Conservation (phyloP, 2,113 vertebrate species). For the Gavia stellata region DNA sequence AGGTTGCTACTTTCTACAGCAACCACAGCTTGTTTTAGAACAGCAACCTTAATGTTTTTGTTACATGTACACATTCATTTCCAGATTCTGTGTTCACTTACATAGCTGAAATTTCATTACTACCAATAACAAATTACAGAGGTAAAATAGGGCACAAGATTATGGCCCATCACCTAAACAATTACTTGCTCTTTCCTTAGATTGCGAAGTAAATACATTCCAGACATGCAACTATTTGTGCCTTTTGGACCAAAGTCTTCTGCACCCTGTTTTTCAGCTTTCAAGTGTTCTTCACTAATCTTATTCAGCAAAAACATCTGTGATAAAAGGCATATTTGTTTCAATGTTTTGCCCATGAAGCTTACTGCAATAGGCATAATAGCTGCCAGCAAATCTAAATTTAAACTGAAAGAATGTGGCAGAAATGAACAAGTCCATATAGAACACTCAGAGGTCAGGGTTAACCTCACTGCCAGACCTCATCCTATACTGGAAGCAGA, state of each 20-base stretch:
- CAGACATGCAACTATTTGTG: slow-evolving; percentile 24
- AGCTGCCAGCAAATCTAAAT: slow-evolving; percentile 61
- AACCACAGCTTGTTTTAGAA: neutral
- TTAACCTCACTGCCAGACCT: slow-evolving; percentile 46
- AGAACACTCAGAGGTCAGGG: slow-evolving; percentile 54
- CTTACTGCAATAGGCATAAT: slow-evolving; percentile 36
- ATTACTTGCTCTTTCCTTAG: slow-evolving; percentile 49
- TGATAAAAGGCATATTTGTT: slow-evolving; percentile 66
- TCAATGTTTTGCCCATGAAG: slow-evolving; percentile 38
- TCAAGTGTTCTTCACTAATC: slow-evolving; percentile 62
- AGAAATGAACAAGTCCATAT: slow-evolving; percentile 52
- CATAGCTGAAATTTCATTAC: neutral
- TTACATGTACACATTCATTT: neutral
- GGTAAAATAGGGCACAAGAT: neutral
- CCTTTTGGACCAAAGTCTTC: slow-evolving; percentile 46
- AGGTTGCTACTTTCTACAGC: neutral
- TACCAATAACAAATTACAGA: neutral
- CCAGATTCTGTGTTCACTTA: neutral
- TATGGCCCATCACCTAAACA: neutral
- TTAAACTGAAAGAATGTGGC: slow-evolving; percentile 71
- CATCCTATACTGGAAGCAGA: slow-evolving; percentile 35
- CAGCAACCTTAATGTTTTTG: neutral
- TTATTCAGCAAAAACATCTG: slow-evolving; percentile 69
- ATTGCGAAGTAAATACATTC: slow-evolving; percentile 41
- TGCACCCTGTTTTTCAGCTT: slow-evolving; percentile 61